Conservation (phyloP, 2,888 invertebrate species). For the Schizaphis graminum region DNA sequence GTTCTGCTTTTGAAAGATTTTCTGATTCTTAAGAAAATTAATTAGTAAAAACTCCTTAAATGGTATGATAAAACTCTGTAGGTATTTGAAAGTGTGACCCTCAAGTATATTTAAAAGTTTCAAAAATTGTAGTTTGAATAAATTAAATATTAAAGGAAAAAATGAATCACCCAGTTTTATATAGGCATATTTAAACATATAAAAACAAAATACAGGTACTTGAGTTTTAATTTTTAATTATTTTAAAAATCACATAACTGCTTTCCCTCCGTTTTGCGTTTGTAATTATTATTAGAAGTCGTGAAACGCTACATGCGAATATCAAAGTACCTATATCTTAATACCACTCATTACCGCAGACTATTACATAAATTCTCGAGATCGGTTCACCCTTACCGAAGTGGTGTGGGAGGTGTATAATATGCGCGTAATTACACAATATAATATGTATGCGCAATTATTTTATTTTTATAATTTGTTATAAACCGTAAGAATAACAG, state of each 20-base stretch:
- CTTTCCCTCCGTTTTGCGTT: neutral
- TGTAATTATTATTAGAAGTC: neutral
- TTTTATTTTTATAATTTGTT: neutral
- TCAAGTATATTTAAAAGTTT: neutral
- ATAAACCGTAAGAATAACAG: neutral
- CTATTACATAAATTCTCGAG: neutral
- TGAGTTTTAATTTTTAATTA: neutral
- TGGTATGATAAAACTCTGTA: neutral
- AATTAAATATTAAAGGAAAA: neutral
- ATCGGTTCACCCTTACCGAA: neutral
- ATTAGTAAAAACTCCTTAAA: neutral
- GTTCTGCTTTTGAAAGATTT: too few species aligned
- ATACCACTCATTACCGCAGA: neutral
- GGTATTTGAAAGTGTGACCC: neutral
- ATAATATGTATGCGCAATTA: neutral
- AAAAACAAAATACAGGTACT: neutral
- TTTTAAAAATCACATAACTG: neutral
- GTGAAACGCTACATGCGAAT: neutral
- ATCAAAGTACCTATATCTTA: neutral
- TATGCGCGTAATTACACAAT: neutral
- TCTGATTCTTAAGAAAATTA: neutral
- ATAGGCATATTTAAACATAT: neutral
- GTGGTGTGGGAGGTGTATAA: neutral
- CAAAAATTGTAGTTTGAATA: neutral
- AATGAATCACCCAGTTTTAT: neutral